phyloP scores from a whole-genome alignment of 2,888 invertebrate genomes.

The Eutolmus rufibarbis region DNA sequence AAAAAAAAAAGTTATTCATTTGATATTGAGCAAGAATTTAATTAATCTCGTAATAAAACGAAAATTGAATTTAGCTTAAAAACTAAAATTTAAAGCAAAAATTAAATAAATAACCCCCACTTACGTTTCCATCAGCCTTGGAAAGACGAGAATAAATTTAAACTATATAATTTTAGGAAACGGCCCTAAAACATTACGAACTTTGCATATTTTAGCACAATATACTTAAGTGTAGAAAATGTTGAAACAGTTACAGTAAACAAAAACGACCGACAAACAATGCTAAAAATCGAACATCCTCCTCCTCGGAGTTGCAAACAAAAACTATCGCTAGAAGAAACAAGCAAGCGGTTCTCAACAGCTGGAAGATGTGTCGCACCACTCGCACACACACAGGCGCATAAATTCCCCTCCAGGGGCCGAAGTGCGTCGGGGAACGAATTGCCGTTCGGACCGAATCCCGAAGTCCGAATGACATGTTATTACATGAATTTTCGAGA shows the following conservation, averaged over 20 bases:
- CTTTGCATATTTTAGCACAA: background rate
- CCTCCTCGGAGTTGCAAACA: background rate
- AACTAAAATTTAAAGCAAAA: background rate
- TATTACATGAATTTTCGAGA: background rate
- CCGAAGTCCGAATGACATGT: background rate
- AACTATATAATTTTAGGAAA: background rate
- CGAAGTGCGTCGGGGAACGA: background rate
- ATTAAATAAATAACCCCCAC: background rate
- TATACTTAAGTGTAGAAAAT: background rate
- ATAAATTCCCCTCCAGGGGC: background rate
- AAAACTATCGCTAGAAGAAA: background rate
- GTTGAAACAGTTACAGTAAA: background rate
- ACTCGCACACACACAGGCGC: background rate
- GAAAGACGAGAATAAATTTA: background rate
- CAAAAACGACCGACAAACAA: background rate
- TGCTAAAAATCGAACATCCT: background rate
- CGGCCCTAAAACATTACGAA: background rate
- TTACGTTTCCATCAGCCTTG: background rate
- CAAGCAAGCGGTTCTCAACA: background rate
- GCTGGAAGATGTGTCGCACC: background rate
- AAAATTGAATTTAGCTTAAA: background rate
- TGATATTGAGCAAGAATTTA: conserved; percentile 1
- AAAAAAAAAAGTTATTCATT: background rate
- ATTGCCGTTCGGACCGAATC: background rate
- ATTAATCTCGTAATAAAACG: background rate